A percentile compares a stretch with the other conserved stretches of the same genome.
Evolutionary conservation across 2,797 vertebrate genomes (phyloP).

Genomic region (Tokudaia muenninki): DNA sequence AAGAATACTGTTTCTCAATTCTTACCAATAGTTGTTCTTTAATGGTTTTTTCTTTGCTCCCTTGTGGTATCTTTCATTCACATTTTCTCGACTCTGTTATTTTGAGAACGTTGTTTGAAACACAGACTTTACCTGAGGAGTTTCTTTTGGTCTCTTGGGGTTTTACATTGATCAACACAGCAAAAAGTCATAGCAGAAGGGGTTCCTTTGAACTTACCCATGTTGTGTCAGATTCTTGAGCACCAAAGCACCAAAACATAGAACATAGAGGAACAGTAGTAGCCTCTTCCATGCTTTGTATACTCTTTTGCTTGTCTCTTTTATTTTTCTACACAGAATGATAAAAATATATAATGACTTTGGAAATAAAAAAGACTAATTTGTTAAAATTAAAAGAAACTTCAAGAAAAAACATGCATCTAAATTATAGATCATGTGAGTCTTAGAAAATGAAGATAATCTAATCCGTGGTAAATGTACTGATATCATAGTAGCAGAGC

Average conservation of each 20-base stretch:
- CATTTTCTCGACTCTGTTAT: background rate
- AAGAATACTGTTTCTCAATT: background rate
- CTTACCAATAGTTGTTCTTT: background rate
- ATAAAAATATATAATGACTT: background rate
- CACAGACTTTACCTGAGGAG: background rate
- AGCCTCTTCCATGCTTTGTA: background rate
- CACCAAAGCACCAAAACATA: too few species aligned
- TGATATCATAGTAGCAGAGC: background rate
- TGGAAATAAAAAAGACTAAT: background rate
- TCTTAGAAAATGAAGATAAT: background rate
- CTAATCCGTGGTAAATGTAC: background rate
- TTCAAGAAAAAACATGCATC: background rate
- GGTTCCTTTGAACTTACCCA: too few species aligned
- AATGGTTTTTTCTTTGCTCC: background rate
- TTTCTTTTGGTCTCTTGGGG: background rate
- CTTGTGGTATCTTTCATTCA: background rate
- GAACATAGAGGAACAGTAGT: background rate
- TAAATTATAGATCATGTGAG: background rate
- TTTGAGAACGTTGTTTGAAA: background rate
- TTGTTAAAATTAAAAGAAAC: background rate
- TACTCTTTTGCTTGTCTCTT: background rate
- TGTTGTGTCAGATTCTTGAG: background rate
- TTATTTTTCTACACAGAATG: background rate
- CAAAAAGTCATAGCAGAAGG: background rate
- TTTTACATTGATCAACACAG: background rate